phyloP scores from a whole-genome alignment of 2,888 invertebrate species.

The Ceramica pisi region DNA sequence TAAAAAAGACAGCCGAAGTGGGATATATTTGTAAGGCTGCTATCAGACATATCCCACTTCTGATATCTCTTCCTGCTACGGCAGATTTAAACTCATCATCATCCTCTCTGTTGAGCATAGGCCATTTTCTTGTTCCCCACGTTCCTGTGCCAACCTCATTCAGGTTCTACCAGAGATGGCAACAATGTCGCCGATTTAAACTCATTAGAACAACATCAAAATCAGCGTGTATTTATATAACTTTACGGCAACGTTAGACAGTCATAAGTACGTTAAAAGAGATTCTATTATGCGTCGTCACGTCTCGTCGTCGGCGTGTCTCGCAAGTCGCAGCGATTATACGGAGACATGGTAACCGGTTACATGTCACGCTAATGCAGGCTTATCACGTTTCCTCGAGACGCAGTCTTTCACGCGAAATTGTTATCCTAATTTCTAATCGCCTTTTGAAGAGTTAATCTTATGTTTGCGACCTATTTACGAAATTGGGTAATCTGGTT shows the following conservation, averaged over 20 bases:
- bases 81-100: neutral
- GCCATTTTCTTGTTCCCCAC: too few species aligned
- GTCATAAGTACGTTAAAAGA: constrained; percentile 50
- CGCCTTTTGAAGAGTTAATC: constrained; percentile 32
- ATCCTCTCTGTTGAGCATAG: too few species aligned
- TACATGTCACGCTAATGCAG: constrained; percentile 46
- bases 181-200: constrained; percentile 11
- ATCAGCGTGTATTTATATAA: constrained; percentile 15
- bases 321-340: constrained; percentile 42
- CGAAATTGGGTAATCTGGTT: constrained; percentile 15
- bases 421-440: constrained; percentile 50
- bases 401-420: constrained; percentile 45
- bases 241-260: constrained; percentile 18
- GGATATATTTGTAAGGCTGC: too few species aligned
- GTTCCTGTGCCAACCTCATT: too few species aligned
- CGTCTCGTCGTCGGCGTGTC: constrained; percentile 17
- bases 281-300: constrained; percentile 55
- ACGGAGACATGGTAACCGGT: constrained; percentile 47
- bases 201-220: constrained; percentile 37
- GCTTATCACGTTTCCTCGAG: constrained; percentile 55
- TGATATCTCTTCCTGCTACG: neutral
- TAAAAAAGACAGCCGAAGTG: too few species aligned
- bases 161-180: too few species aligned
- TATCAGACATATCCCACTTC: neutral
- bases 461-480: constrained; percentile 36